Evolutionary conservation across 2,888 invertebrate species (phyloP), one percentile per base, ranked within the genome.

Genomic region (Eulithis testata): DNA sequence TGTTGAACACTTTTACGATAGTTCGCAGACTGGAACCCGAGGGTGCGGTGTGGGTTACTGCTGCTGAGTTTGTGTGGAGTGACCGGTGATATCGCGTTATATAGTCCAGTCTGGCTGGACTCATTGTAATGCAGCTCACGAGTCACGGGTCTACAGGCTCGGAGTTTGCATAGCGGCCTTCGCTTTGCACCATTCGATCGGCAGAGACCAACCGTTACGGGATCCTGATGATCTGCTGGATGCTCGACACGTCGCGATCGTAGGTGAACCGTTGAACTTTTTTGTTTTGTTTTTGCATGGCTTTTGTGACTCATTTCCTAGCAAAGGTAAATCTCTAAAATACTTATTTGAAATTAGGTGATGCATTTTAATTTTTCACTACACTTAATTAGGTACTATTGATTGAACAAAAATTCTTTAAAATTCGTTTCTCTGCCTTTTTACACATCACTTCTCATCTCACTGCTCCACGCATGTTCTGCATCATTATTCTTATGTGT

Each of bases 111-210:
- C 79, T 74, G 83, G 71, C 84, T 71, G 86, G 84, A 83, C 82
- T 90, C 76, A 91, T 93, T 91, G 86, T 79, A 85, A 93, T 91
- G 78, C 92, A 76, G 60, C 53, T 53, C 92, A 89, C 89, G 91
- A 63, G 27, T 43, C 52, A 21, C 49, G 21, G 49, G 49, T 49
- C 53, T 36, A 51, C 31, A 37, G 57, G 7, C 57, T 47, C 40
- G 53, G 43, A 65, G 79, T 75, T 73, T 80, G 87, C 86, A 86
- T 81, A 52, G 81, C 70, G 74, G 73, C 76, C 81, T 79, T 82
- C 81, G 82, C 81, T 86, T 85, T 84, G 84, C 86, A 81, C 83
- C 79, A 82, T 84, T 86, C 83, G 84, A 83, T 86, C 83, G 84
- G 75, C 82, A 80, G 81, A 82, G 75, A 79, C 84, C 85, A 80